Conservation (phyloP, 2,888 invertebrate genomes). For the Boloria euphrosyne region DNA sequence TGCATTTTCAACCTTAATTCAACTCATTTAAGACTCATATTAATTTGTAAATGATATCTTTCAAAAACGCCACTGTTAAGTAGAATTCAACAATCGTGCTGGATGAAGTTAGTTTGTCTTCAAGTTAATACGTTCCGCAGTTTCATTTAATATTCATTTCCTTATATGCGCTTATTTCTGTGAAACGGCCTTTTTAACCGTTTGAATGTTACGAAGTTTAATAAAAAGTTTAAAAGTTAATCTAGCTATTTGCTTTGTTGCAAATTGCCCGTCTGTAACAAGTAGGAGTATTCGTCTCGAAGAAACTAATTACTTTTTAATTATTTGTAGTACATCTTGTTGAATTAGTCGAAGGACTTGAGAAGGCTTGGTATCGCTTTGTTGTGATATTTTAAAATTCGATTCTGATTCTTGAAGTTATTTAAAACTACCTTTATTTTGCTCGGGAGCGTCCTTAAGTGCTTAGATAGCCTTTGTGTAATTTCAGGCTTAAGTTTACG, state of each 20-base stretch:
- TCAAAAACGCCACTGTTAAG: constrained; percentile 11
- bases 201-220: constrained; percentile 23
- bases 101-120: constrained; percentile 25
- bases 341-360: no score
- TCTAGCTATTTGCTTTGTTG: constrained; percentile 10
- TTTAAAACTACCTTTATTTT: no score
- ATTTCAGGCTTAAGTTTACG: no score
- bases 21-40: neutral
- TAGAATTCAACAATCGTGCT: constrained; percentile 22
- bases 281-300: neutral
- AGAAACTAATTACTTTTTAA: neutral
- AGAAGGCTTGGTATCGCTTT: no score
- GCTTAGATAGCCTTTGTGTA: no score
- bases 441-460: no score
- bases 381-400: no score
- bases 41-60: neutral
- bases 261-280: constrained; percentile 1
- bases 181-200: constrained; percentile 22
- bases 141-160: constrained; percentile 30
- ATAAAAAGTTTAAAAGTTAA: constrained; percentile 22
- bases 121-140: constrained; percentile 26
- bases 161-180: constrained; percentile 20
- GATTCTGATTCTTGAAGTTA: no score
- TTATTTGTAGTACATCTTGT: neutral
- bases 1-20: neutral